Conservation (phyloP, 1,140 invertebrate species). For the Drosophila santomea region DNA sequence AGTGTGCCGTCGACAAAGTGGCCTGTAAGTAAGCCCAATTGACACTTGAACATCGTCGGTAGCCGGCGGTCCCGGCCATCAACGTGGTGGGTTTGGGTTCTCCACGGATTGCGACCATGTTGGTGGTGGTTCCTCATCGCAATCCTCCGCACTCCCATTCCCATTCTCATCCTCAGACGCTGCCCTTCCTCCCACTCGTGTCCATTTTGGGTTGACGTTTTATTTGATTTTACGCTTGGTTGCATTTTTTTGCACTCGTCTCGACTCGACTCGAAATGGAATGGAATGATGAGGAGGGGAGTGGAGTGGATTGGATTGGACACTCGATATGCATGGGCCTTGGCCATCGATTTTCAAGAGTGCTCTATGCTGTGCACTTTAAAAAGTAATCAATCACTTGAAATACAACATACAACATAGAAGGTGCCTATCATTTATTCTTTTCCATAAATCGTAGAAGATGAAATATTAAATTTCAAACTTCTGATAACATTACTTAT, state of each 20-base stretch:
- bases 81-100: slow-evolving; percentile 52
- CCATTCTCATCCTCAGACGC: not conserved
- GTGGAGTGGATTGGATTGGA: slow-evolving; percentile 18
- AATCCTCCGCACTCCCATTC: not conserved
- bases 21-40: slow-evolving; percentile 75
- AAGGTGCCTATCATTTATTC: too few relatives aligned
- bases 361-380: slow-evolving; percentile 2
- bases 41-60: slow-evolving; percentile 70
- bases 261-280: slow-evolving; percentile 20
- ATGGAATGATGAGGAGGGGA: slow-evolving; percentile 12
- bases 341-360: slow-evolving; percentile 76
- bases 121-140: slow-evolving; percentile 35
- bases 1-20: slow-evolving; percentile 67
- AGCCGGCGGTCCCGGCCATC: slow-evolving; percentile 40
- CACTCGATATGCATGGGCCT: slow-evolving; percentile 71
- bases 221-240: slow-evolving; percentile 81
- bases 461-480: not conserved
- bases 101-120: slow-evolving; percentile 9
- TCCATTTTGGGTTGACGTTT: slow-evolving; percentile 72
- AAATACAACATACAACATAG: too few relatives aligned
- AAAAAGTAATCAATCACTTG: not conserved
- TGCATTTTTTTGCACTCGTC: slow-evolving; percentile 73
- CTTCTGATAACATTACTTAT: not conserved
- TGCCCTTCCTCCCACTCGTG: slow-evolving; percentile 37
- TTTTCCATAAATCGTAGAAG: not conserved